Evolutionary conservation across 2,113 vertebrate species (phyloP).

Genomic region (Fulmarus glacialis): DNA sequence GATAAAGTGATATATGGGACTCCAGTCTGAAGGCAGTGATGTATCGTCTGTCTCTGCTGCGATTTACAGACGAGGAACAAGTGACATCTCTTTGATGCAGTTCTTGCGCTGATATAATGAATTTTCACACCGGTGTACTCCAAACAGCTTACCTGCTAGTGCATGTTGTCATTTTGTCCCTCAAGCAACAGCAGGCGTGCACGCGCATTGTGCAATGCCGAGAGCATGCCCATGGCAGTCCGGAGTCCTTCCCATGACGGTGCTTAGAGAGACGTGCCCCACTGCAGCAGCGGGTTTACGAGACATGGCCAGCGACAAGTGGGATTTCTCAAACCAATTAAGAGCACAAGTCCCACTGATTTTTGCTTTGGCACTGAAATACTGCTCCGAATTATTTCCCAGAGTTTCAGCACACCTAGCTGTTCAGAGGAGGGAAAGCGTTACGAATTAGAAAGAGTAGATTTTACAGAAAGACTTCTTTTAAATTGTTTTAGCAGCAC

Average conservation of each 20-base stretch:
- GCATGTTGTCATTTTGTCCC: not conserved
- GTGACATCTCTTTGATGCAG: not conserved
- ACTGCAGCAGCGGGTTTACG: accelerated
- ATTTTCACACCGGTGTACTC: not conserved
- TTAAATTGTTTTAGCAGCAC: not conserved
- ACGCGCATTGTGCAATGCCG: accelerated
- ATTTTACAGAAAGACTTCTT: not conserved
- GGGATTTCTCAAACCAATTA: not conserved
- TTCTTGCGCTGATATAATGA: accelerated
- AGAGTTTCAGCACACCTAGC: not conserved
- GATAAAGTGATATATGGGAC: not conserved
- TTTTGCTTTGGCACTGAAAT: not conserved
- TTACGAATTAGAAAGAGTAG: not conserved
- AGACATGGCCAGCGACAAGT: accelerated
- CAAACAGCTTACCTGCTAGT: accelerated
- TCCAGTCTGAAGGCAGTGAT: not conserved
- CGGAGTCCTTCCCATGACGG: accelerated
- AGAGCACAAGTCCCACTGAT: not conserved
- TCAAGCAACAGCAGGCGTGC: not conserved
- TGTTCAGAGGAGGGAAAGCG: not conserved
- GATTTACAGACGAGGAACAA: not conserved
- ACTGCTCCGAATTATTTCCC: not conserved
- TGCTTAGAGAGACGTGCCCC: accelerated
- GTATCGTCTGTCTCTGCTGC: not conserved
- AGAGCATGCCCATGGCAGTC: accelerated